Evolutionary conservation across 2,113 vertebrate genomes (phyloP), one percentile per base, ranked within the genome.

Genomic region (Kryptolebias marmoratus): DNA sequence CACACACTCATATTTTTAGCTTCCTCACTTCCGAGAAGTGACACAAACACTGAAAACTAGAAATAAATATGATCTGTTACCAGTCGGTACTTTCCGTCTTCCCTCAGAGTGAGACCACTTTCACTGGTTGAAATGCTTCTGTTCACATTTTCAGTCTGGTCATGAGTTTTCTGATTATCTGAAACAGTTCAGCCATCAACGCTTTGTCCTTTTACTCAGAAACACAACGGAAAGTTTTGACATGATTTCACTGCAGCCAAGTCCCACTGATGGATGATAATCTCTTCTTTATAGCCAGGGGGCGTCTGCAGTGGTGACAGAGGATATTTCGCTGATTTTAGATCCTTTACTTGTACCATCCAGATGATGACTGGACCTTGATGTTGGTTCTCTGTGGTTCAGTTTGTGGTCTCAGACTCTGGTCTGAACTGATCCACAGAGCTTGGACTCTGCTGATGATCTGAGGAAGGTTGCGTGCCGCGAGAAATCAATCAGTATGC

Each of bases 401-500:
- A 27, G 50, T 22, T 53, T 53, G n/a, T 53, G 50, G n/a, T 11
- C 50, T 11, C 48, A 2, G 48, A 49, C 11, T 49, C 5, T 49
- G 16, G 39, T 42, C 12, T 36, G 32, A 36, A 36, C 22, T 7
- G 39, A 15, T 48, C 15, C 47, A 15, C 12, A 15, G 39, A 42
- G 39, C 10, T 42, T 42, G 39, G 50, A 53, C 2, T 53, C n/a
- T 11, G 50, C 50, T 53, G 50, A 22, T 53, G 50, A 22, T 22
- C 9, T 53, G 10, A 22, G 50, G 48, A 52, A 68, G 58, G 10
- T 66, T 48, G 42, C 69, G 65, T 60, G 47, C 50, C 75, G 18
- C 57, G 53, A 47, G 13, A 48, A 42, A 87, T 87, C 70, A 32
- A 87, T 88, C 70, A 71, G 72, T 75, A 91, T 91, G 74, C 83